Percentiles rank a stretch among this genome's conserved stretches.
Conservation (phyloP, 2,888 invertebrate species). For the Pyralis farinalis region DNA sequence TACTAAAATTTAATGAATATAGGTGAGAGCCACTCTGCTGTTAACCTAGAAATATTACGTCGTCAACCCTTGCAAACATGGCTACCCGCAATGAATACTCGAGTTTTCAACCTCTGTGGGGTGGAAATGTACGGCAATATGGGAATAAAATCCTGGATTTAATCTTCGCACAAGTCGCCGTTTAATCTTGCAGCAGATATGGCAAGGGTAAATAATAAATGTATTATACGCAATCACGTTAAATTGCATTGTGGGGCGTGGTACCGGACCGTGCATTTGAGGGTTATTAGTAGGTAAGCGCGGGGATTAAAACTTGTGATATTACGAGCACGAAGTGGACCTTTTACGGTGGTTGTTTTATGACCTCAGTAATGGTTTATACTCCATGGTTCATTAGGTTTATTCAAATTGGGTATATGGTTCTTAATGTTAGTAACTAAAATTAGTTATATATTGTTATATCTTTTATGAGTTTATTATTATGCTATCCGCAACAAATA, state of each 20-base stretch:
- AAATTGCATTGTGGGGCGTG: constrained; percentile 55
- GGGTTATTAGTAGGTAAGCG: constrained; percentile 22
- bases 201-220: constrained; percentile 73
- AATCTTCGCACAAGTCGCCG: constrained; percentile 72
- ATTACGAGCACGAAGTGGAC: constrained; percentile 3
- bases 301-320: constrained; percentile 16
- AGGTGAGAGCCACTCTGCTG: constrained; percentile 19
- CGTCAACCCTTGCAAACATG: constrained; percentile 53
- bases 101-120: constrained; percentile 66
- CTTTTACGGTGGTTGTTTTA: constrained; percentile 9
- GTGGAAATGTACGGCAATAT: constrained; percentile 70
- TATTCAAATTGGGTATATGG: constrained; percentile 1
- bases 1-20: constrained; percentile 2
- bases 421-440: background rate
- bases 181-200: constrained; percentile 76
- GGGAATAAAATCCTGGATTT: constrained; percentile 76
- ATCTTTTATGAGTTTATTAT: background rate
- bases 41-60: constrained; percentile 26
- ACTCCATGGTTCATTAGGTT: constrained; percentile 5
- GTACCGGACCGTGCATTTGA: constrained; percentile 23
- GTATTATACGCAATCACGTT: constrained; percentile 62
- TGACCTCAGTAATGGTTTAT: constrained; percentile 7
- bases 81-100: constrained; percentile 75
- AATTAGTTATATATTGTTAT: too few relatives aligned
- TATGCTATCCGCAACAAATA: too few relatives aligned